phyloP scores from a whole-genome alignment of 2,797 vertebrate species.

The Dicrostonyx torquatus region DNA sequence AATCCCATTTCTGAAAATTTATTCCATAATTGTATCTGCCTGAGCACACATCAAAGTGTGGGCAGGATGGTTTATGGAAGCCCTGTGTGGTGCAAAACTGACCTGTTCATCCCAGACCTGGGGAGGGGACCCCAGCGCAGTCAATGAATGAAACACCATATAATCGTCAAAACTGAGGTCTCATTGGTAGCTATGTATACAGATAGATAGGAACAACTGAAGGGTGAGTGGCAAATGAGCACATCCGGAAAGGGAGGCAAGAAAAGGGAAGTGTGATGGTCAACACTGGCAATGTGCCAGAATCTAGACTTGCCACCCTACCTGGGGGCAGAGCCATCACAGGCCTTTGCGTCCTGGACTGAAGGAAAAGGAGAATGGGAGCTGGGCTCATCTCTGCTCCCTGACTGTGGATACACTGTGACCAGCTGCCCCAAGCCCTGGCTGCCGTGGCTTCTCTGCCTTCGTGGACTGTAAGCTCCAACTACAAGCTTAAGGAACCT shows the following conservation, averaged over 20 bases:
- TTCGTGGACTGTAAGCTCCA: no score
- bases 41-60: not conserved
- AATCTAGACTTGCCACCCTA: not conserved
- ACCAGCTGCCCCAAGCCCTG: not conserved
- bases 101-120: not conserved
- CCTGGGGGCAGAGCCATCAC: not conserved
- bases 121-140: not conserved
- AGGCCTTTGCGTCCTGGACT: not conserved
- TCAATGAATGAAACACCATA: not conserved
- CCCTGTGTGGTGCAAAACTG: not conserved
- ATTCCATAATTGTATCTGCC: slow-evolving; percentile 14
- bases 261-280: not conserved
- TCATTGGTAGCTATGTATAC: not conserved
- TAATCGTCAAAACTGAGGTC: not conserved
- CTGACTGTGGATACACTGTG: no score
- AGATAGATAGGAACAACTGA: not conserved
- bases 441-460: not conserved
- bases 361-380: not conserved
- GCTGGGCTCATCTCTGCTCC: not conserved
- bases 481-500: not conserved
- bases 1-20: not conserved
- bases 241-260: not conserved
- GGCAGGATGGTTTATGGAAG: not conserved
- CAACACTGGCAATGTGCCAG: not conserved
- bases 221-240: not conserved